Evolutionary conservation across 1,140 invertebrate genomes (phyloP).

Genomic region (Tetranychus cinnabarinus): DNA sequence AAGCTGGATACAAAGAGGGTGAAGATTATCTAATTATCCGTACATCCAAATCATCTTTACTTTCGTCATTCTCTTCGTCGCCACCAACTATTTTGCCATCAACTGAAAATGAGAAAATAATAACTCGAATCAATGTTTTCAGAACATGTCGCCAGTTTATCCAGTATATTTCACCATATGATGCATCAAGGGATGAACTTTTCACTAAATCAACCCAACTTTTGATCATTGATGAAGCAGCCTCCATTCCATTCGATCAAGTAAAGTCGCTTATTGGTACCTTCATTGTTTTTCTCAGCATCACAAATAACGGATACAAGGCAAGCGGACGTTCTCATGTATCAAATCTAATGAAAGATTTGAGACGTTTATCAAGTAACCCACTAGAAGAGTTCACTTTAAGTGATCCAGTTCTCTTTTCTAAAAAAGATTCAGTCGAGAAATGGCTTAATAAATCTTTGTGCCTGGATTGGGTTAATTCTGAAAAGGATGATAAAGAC

Average conservation of each 20-base stretch:
- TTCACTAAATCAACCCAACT: slow-evolving; percentile 72
- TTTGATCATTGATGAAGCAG: slow-evolving; percentile 92
- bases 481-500: slow-evolving; percentile 20
- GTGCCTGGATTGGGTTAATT: slow-evolving; percentile 58
- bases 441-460: slow-evolving; percentile 70
- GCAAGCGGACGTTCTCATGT: slow-evolving; percentile 89
- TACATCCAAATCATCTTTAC: slow-evolving; percentile 26
- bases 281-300: slow-evolving; percentile 82
- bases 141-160: slow-evolving; percentile 83
- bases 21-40: slow-evolving; percentile 82
- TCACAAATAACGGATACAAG: slow-evolving; percentile 95
- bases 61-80: slow-evolving; percentile 33
- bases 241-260: slow-evolving; percentile 82
- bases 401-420: slow-evolving; percentile 59
- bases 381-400: not conserved
- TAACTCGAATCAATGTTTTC: slow-evolving; percentile 69
- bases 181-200: slow-evolving; percentile 44
- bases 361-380: slow-evolving; percentile 29
- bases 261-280: slow-evolving; percentile 75
- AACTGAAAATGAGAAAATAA: slow-evolving; percentile 86
- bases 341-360: slow-evolving; percentile 75
- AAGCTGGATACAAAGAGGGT: slow-evolving; percentile 61
- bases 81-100: slow-evolving; percentile 41
- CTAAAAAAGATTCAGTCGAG: slow-evolving; percentile 62
- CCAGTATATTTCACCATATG: slow-evolving; percentile 84